These are phyloP conservation scores for Pluvianellus socialis DNA, from an alignment of 2,113 vertebrate genomes.

Conservation along the genomic window DNA sequence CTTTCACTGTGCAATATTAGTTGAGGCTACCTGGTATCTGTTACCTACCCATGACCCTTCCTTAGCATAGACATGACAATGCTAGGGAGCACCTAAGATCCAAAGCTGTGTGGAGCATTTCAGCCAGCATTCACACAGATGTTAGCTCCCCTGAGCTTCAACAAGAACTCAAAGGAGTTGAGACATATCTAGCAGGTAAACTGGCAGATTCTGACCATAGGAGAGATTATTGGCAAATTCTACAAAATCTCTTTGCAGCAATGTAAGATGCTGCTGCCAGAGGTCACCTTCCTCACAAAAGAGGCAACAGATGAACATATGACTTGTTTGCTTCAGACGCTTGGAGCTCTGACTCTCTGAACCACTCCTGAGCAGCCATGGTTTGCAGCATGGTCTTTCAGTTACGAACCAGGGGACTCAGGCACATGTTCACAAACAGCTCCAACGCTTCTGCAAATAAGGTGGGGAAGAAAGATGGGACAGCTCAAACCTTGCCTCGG, in stretches of 20 bases:
- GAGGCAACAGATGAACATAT: not conserved
- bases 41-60: not conserved
- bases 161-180: not conserved
- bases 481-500: not conserved
- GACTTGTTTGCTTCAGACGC: accelerated
- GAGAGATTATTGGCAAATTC: not conserved
- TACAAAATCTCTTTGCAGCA: not conserved
- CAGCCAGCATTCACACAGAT: not conserved
- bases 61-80: not conserved
- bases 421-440: not conserved
- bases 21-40: not conserved
- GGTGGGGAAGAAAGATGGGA: not conserved
- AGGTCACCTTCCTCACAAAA: not conserved
- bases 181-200: not conserved
- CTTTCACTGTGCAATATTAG: not conserved
- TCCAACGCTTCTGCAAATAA: not conserved
- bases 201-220: not conserved
- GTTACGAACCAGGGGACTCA: not conserved
- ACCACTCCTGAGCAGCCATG: not conserved
- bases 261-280: not conserved
- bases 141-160: not conserved
- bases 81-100: not conserved
- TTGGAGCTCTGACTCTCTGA: not conserved
- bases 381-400: not conserved
- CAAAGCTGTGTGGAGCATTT: not conserved